Evolutionary conservation across 1,140 invertebrate species (phyloP).

Genomic region (Papilio machaon): DNA sequence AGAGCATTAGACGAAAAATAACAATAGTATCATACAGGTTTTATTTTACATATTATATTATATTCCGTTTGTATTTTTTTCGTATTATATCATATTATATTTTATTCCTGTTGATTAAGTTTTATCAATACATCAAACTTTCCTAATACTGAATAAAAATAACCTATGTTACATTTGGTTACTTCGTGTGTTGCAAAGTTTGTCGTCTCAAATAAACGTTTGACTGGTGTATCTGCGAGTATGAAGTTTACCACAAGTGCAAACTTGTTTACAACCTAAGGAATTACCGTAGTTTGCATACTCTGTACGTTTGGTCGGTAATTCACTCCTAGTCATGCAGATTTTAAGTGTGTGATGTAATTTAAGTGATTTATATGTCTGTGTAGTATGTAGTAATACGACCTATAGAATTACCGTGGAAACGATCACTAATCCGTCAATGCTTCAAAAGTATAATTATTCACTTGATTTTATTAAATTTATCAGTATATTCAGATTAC

Average conservation of each 20-base stretch:
- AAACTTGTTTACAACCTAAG: slow-evolving; percentile 3
- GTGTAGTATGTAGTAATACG: too few species aligned
- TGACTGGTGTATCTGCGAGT: background rate
- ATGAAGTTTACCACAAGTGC: slow-evolving; percentile 1
- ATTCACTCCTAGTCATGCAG: background rate
- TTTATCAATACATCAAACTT: background rate
- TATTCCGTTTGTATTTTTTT: too few species aligned
- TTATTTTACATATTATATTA: too few species aligned
- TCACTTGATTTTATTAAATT: background rate
- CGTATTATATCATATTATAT: background rate
- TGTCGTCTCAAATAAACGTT: background rate
- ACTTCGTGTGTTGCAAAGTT: background rate
- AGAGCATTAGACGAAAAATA: background rate
- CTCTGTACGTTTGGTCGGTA: background rate
- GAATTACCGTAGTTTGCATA: background rate
- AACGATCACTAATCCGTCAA: background rate
- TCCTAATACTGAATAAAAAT: background rate
- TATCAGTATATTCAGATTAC: background rate
- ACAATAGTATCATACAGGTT: too few species aligned
- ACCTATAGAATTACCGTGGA: too few species aligned
- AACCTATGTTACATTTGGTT: background rate
- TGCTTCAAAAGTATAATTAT: background rate
- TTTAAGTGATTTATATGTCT: background rate
- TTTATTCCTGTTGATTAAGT: background rate
- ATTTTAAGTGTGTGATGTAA: background rate